phyloP scores from a whole-genome alignment of 2,888 invertebrate genomes.

The Orthonevra nobilis region DNA sequence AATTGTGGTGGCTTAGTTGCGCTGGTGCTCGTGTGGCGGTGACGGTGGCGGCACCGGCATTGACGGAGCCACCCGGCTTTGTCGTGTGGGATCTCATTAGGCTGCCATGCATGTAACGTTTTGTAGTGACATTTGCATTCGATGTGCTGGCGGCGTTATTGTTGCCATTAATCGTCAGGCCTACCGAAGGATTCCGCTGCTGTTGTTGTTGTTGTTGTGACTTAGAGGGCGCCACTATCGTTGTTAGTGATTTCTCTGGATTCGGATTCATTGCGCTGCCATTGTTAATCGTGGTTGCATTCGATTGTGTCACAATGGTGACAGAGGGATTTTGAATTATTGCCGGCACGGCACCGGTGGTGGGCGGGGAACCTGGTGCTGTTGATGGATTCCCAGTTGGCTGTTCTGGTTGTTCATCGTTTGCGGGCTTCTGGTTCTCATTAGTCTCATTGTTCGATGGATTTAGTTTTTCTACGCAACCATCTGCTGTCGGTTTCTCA shows the following conservation, averaged over 20 bases:
- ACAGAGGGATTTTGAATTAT: slow-evolving; percentile 57
- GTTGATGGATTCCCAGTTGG: slow-evolving; percentile 38
- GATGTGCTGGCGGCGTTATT: slow-evolving; percentile 69
- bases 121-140: slow-evolving; percentile 72
- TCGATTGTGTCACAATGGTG: slow-evolving; percentile 58
- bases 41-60: no score
- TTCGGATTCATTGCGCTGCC: slow-evolving; percentile 38
- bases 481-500: slow-evolving; percentile 10
- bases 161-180: slow-evolving; percentile 67
- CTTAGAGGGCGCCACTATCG: slow-evolving; percentile 26
- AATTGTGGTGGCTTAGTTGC: slow-evolving; percentile 63
- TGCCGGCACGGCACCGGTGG: slow-evolving; percentile 28
- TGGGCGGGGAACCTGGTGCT: slow-evolving; percentile 19
- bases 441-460: slow-evolving; percentile 50
- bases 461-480: slow-evolving; percentile 23
- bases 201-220: slow-evolving; percentile 56
- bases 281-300: slow-evolving; percentile 46
- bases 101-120: slow-evolving; percentile 78
- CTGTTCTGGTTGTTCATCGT: slow-evolving; percentile 26
- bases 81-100: slow-evolving; percentile 78
- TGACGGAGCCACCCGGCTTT: slow-evolving; percentile 48
- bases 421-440: slow-evolving; percentile 28
- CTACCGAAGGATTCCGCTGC: slow-evolving; percentile 52
- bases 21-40: slow-evolving; percentile 58
- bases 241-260: slow-evolving; percentile 49